A percentile compares a stretch with the other conserved stretches of the same genome.
Evolutionary conservation across 2,797 vertebrate species (phyloP).

Genomic region (Schizopygopsis pylzovi): DNA sequence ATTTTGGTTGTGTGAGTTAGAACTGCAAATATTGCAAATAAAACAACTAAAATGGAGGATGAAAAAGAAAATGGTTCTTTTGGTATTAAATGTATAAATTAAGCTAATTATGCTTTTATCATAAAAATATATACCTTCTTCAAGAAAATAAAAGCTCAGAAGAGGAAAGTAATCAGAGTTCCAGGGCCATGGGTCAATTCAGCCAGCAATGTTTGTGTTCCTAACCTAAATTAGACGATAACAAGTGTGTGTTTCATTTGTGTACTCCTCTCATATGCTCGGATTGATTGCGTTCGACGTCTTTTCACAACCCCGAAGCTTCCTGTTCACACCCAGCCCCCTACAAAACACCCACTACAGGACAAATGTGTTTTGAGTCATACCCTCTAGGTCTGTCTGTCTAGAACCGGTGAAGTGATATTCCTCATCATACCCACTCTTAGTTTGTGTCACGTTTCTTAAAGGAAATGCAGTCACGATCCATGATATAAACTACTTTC

Average conservation of each 20-base stretch:
- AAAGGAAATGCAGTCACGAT: constrained; percentile 14
- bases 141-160: background rate
- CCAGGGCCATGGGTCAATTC: background rate
- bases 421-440: background rate
- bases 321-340: constrained; percentile 33
- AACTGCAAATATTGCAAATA: background rate
- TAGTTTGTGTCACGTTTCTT: constrained; percentile 34
- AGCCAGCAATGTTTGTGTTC: background rate
- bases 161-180: background rate
- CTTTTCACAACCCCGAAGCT: constrained; percentile 44
- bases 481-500: background rate
- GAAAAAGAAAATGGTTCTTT: background rate
- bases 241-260: background rate
- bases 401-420: constrained; percentile 12
- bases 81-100: background rate
- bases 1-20: background rate
- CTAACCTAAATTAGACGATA: background rate
- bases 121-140: background rate
- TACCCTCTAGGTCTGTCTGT: constrained; percentile 29
- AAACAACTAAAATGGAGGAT: background rate
- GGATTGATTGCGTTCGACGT: constrained; percentile 41
- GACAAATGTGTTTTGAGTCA: constrained; percentile 41
- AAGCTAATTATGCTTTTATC: background rate
- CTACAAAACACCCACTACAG: constrained; percentile 27
- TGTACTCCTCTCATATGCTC: constrained; percentile 29